Conservation (phyloP, 2,888 invertebrate species). For the Watsonalla cultraria region DNA sequence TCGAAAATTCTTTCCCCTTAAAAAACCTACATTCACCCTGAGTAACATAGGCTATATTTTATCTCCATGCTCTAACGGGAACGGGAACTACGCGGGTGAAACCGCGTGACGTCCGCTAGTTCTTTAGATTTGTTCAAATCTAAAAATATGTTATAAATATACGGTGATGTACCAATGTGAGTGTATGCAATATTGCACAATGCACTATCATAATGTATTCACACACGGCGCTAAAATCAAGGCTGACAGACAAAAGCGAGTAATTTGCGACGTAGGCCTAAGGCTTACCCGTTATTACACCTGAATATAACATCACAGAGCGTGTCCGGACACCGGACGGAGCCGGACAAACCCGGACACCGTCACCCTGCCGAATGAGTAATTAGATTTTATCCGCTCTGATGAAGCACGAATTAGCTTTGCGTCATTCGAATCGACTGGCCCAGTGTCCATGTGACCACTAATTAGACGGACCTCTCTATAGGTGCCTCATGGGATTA, state of each 20-base stretch:
- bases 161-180: constrained; percentile 4
- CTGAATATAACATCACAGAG: constrained; percentile 51
- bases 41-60: no score
- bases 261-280: constrained; percentile 38
- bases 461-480: constrained; percentile 10
- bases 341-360: neutral
- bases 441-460: constrained; percentile 8
- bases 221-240: constrained; percentile 43
- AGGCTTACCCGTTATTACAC: constrained; percentile 51
- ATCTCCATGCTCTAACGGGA: no score
- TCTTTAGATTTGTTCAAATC: no score
- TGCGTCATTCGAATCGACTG: constrained; percentile 18
- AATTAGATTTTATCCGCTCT: constrained; percentile 36
- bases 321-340: constrained; percentile 7
- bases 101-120: no score
- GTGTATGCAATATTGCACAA: constrained; percentile 24
- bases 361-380: constrained; percentile 17
- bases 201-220: constrained; percentile 35
- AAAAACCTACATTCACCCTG: no score
- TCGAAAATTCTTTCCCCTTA: no score
- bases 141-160: no score
- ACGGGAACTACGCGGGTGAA: no score
- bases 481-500: no score
- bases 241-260: constrained; percentile 45
- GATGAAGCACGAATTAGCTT: constrained; percentile 32